A percentile compares a stretch with the other conserved stretches of the same genome.
Conservation (phyloP, 2,888 invertebrate genomes). For the Pimpla rufipes region DNA sequence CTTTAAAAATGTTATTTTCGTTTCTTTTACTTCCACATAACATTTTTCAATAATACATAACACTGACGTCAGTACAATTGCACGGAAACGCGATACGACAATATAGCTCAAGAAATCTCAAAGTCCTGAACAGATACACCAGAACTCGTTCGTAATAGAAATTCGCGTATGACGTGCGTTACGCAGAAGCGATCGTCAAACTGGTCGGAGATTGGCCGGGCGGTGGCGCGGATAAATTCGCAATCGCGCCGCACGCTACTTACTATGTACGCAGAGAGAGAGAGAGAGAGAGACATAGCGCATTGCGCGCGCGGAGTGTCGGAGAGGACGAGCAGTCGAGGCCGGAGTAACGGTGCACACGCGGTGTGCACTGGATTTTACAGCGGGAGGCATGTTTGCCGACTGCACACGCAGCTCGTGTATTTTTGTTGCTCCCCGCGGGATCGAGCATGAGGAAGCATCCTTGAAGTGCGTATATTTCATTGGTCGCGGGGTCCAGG, state of each 20-base stretch:
- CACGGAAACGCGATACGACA: neutral
- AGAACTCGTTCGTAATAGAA: neutral
- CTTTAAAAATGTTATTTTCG: too few relatives aligned
- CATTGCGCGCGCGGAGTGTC: neutral
- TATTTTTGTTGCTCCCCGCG: slow-evolving; percentile 16
- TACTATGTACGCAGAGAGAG: slow-evolving; percentile 17
- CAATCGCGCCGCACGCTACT: slow-evolving; percentile 38
- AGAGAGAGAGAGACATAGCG: neutral
- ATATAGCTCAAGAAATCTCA: neutral
- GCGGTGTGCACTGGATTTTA: slow-evolving; percentile 12
- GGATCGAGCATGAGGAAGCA: slow-evolving; percentile 52
- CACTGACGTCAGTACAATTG: too few relatives aligned
- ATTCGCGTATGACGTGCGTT: neutral
- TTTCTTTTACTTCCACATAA: too few relatives aligned
- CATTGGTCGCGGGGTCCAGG: slow-evolving; percentile 19
- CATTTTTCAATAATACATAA: too few relatives aligned
- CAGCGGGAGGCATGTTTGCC: slow-evolving; percentile 21
- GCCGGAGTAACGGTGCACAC: slow-evolving; percentile 62
- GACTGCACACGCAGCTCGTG: slow-evolving; percentile 53
- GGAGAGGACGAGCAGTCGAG: slow-evolving; percentile 44
- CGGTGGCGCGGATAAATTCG: slow-evolving; percentile 47
- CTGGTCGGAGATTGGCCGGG: slow-evolving; percentile 38
- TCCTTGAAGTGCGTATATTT: slow-evolving; percentile 26
- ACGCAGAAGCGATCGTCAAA: slow-evolving; percentile 37
- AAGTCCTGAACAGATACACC: neutral